These are phyloP conservation scores for Hymenochirus boettgeri DNA, from an alignment of 2,113 vertebrate genomes.

Conservation along the genomic window DNA sequence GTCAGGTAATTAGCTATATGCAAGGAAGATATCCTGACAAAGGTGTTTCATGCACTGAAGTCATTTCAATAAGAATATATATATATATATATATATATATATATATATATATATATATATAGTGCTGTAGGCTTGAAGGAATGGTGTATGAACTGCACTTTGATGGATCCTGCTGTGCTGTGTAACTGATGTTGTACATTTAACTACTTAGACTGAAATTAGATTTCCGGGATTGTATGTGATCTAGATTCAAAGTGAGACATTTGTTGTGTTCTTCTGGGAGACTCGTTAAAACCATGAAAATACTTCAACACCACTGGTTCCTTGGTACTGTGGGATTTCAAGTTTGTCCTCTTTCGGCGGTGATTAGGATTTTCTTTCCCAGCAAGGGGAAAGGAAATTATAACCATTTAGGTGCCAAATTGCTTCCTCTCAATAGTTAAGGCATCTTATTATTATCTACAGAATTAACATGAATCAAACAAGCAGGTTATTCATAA, in stretches of 20 bases:
- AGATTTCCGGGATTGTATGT: constrained; percentile 34
- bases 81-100: neutral
- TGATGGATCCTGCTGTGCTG: constrained; percentile 35
- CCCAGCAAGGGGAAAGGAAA: neutral
- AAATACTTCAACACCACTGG: neutral
- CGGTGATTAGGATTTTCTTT: constrained; percentile 20
- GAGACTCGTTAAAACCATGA: constrained; percentile 21
- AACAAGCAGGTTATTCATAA: no score
- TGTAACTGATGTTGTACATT: constrained; percentile 39
- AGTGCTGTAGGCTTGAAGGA: neutral
- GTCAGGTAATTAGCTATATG: constrained; percentile 27
- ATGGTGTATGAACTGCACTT: constrained; percentile 23
- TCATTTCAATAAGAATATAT: neutral
- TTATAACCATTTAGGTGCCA: neutral
- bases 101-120: neutral
- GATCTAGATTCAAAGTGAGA: constrained; percentile 43
- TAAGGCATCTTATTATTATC: neutral
- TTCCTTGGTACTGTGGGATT: constrained; percentile 9
- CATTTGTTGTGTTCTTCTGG: constrained; percentile 32
- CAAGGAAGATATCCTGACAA: constrained; percentile 20
- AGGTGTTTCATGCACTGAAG: constrained; percentile 18
- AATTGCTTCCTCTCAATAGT: neutral
- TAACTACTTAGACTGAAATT: constrained; percentile 39
- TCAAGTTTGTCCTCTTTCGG: constrained; percentile 22
- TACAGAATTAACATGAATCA: no score